Evolutionary conservation across 2,888 invertebrate genomes (phyloP).

Genomic region (Cephus runcator): DNA sequence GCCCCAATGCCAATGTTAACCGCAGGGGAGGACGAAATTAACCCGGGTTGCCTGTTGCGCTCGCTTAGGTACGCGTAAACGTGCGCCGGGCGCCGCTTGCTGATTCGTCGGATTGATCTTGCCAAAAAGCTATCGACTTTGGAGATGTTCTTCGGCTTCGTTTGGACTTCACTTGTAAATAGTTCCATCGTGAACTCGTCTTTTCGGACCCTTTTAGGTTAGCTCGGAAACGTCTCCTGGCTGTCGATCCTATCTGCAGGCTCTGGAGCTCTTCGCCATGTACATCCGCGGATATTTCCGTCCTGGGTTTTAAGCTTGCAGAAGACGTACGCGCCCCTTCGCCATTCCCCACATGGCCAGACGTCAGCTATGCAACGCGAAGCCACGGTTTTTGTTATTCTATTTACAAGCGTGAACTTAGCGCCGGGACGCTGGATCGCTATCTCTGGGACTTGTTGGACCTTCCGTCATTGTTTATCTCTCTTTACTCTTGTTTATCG

Average conservation of each 20-base stretch:
- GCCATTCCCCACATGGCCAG: conserved; percentile 60
- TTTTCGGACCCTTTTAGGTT: background rate
- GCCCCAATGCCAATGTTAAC: conserved; percentile 50
- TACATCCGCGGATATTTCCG: conserved; percentile 59
- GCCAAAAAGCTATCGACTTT: conserved; percentile 26
- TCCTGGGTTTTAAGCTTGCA: conserved; percentile 57
- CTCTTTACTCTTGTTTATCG: background rate
- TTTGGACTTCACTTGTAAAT: background rate
- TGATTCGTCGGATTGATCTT: conserved; percentile 16
- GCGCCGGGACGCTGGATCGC: background rate
- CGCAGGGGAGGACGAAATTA: conserved; percentile 42
- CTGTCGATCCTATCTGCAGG: background rate
- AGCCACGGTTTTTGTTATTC: conserved; percentile 27
- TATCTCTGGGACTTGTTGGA: background rate
- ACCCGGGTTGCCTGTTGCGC: conserved; percentile 33
- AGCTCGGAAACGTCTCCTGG: background rate
- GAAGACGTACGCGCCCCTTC: conserved; percentile 26
- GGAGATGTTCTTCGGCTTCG: background rate
- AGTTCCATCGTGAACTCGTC: background rate
- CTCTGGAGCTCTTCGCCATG: conserved; percentile 40
- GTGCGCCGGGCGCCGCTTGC: background rate
- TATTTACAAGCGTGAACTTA: conserved; percentile 4
- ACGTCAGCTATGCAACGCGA: conserved; percentile 56
- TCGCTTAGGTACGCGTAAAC: conserved; percentile 3
- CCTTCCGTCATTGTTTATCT: background rate